Evolutionary conservation across 2,797 vertebrate genomes (phyloP), one percentile per base, ranked within the genome.

Genomic region (Kryptopterus vitreolus): DNA sequence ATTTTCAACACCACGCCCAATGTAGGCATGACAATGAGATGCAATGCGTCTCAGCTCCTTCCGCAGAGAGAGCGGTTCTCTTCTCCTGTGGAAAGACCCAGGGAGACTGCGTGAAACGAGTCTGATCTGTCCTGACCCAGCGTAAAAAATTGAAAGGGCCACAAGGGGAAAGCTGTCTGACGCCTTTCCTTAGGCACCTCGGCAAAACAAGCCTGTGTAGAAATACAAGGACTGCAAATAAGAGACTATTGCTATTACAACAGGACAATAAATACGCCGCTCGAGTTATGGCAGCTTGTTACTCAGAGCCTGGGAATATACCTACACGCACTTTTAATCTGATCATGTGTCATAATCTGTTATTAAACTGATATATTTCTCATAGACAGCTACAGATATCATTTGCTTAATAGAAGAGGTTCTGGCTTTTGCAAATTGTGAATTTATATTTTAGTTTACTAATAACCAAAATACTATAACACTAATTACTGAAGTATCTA

Each of bases 61-160:
- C 8, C 20, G n/a, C n/a, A 46, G n/a, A 50, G 24, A 48, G 43
- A 26, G 24, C 43, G 18, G 66, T 26, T 69, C 3, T 50, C 24
- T 72, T 35, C 22, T 62, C 48, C 68, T 48, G 61, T 73, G 59
- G 52, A 59, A 43, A 73, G 55, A 46, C 43, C 43, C 18, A 20
- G 18, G 24, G 20, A 72, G 66, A 61, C 70, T 38, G 82, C 63
- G 57, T 52, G 74, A 76, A 85, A 29, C 80, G 81, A 86, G 83
- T 87, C 84, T 87, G 86, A 91, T 89, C 87, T 68, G 77, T 77
- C 87, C 75, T 85, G 89, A 91, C 84, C 81, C 85, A 76, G 77
- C 33, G 71, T 80, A 87, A 82, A 89, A 87, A 90, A 90, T 83
- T 86, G 65, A 89, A 88, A 88, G 82, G 63, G 82, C 66, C 77